Evolutionary conservation across 2,888 invertebrate genomes (phyloP).

Genomic region (Netelia melanura): DNA sequence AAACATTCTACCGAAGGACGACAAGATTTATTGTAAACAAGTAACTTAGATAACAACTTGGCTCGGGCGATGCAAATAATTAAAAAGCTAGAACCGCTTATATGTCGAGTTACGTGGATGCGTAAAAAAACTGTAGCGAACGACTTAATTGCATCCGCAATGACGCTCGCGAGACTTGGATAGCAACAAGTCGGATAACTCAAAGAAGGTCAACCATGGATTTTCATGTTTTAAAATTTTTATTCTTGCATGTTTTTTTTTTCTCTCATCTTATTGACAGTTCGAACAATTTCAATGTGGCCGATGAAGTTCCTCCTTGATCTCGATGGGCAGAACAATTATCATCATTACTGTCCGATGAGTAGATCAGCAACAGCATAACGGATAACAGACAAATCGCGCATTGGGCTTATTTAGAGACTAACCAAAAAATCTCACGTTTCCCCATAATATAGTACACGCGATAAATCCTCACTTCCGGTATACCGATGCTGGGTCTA

Average conservation of each 20-base stretch:
- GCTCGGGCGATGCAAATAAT: too few relatives aligned
- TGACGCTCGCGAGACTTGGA: too few relatives aligned
- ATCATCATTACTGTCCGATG: slow-evolving; percentile 43
- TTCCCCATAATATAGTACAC: background rate
- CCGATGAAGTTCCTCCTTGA: slow-evolving; percentile 43
- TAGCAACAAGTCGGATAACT: background rate
- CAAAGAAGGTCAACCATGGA: background rate
- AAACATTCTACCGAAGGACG: too few relatives aligned
- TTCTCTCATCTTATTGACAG: slow-evolving; percentile 62
- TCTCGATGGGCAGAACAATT: slow-evolving; percentile 30
- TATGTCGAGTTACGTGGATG: too few relatives aligned
- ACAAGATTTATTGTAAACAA: too few relatives aligned
- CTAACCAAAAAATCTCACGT: slow-evolving; percentile 35
- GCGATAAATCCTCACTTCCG: background rate
- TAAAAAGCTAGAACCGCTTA: too few relatives aligned
- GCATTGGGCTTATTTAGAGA: slow-evolving; percentile 1
- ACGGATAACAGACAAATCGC: background rate
- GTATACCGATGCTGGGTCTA: slow-evolving; percentile 26
- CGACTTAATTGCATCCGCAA: too few relatives aligned
- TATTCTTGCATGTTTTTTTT: slow-evolving; percentile 61
- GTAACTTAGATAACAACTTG: too few relatives aligned
- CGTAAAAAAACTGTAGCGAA: too few relatives aligned
- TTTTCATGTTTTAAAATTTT: slow-evolving; percentile 17
- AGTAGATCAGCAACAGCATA: slow-evolving; percentile 31
- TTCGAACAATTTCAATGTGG: slow-evolving; percentile 63